Conservation (phyloP, 35 echinoderm and acorn worm species). For the Stichopus chloronotus region DNA sequence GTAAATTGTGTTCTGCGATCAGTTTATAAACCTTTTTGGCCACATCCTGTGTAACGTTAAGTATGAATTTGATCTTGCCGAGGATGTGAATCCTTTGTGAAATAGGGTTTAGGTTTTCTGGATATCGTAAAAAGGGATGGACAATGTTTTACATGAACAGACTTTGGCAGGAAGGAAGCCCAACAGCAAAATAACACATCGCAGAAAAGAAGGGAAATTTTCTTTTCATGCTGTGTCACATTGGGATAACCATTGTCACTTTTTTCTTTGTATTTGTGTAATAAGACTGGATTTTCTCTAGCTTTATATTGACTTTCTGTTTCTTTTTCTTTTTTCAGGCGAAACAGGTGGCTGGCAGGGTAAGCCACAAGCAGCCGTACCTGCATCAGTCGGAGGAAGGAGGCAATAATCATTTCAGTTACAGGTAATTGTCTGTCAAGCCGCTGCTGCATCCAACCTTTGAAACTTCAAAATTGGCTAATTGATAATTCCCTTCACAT, state of each 20-base stretch:
- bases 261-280: too few species aligned
- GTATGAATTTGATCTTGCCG: too few species aligned
- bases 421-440: not conserved
- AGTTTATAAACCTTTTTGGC: too few species aligned
- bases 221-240: not conserved
- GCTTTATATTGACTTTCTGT: not conserved
- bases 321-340: constrained; percentile 59
- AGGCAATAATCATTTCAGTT: constrained; percentile 9
- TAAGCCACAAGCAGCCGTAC: constrained; percentile 78
- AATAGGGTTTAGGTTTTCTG: too few species aligned
- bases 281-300: too few species aligned
- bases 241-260: too few species aligned
- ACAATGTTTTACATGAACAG: too few species aligned
- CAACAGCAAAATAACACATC: not conserved
- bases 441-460: too few species aligned
- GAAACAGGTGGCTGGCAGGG: constrained; percentile 81
- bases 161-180: not conserved
- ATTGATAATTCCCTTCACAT: not conserved
- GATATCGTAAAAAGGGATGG: too few species aligned
- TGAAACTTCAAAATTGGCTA: not conserved
- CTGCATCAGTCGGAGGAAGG: constrained; percentile 37
- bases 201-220: not conserved
- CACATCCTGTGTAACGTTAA: too few species aligned
- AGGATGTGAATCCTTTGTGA: too few species aligned
- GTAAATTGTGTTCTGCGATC: too few species aligned